Evolutionary conservation across 1,140 invertebrate species (phyloP), one percentile per base, ranked within the genome.

Genomic region (Drosophila obscura): DNA sequence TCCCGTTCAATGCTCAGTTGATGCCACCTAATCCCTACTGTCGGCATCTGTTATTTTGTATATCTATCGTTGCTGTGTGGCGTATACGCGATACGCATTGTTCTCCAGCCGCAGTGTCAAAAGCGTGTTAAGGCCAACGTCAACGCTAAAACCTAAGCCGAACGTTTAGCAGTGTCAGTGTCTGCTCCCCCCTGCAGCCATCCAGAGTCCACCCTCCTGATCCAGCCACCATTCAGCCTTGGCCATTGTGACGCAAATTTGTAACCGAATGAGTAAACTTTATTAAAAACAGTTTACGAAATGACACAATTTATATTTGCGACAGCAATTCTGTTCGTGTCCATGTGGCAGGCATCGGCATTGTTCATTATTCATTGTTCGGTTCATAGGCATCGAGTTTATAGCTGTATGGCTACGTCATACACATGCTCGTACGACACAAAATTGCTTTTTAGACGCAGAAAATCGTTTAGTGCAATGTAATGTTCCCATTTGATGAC

Each of bases 1-100:
- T 24, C 55, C 13, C 49, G 73, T 63, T 84, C 61, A 71, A 74
- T 85, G 77, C 77, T 52, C 73, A 74, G 61, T 74, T 78, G 74
- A 87, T 75, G 66, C 82, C 68, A 53, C 53, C 82, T 85, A 85
- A 85, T 85, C 82, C 82, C 78, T 53, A 69, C 73, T 73, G 81
- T 60, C 81, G 63, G 73, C 67, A 73, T 67, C 68, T 72, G 73
- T 76, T 68, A 44, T 56, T 63, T 76, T 67, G 35, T 51, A 31
- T 62, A 68, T 61, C 73, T 62, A 68, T 61, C 73, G 31, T 35
- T 35, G 51, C 62, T 19, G 45, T 51, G 58, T 57, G 58, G 64
- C 15, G 15, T 19, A 39, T 13, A 26, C 60, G 41, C 62, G 65
- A 60, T 71, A 53, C 58, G 46, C 62, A 72, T 80, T 63, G 73